Evolutionary conservation across 1,140 invertebrate genomes (phyloP).

Genomic region (Phthorimaea operculella): DNA sequence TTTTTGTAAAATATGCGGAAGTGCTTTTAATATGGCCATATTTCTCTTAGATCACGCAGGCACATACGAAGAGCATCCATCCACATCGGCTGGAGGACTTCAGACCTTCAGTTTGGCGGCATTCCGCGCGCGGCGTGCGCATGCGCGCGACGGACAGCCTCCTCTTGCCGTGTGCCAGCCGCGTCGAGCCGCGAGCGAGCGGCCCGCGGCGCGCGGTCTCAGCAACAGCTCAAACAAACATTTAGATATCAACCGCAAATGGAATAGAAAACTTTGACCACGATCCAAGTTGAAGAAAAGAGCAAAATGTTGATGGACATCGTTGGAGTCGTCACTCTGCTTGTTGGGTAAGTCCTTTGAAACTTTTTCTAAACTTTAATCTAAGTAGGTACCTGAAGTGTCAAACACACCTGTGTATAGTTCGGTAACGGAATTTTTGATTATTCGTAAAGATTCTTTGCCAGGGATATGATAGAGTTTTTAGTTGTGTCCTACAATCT

Average conservation of each 20-base stretch:
- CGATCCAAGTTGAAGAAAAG: background rate
- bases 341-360: background rate
- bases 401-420: too few relatives aligned
- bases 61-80: too few relatives aligned
- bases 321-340: background rate
- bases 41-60: too few relatives aligned
- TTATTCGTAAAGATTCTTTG: too few relatives aligned
- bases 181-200: constrained; percentile 13
- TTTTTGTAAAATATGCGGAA: too few relatives aligned
- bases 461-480: too few relatives aligned
- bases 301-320: background rate
- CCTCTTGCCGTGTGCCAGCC: constrained; percentile 8
- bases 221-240: background rate
- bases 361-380: background rate
- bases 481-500: too few relatives aligned
- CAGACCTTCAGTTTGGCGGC: too few relatives aligned
- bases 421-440: too few relatives aligned
- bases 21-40: too few relatives aligned
- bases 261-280: background rate
- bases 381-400: background rate
- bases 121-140: background rate
- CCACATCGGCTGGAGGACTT: too few relatives aligned
- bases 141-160: background rate
- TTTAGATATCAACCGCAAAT: background rate
- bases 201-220: constrained; percentile 26